Conservation (phyloP, 2,113 vertebrate species). For the Limnothrissa miodon region DNA sequence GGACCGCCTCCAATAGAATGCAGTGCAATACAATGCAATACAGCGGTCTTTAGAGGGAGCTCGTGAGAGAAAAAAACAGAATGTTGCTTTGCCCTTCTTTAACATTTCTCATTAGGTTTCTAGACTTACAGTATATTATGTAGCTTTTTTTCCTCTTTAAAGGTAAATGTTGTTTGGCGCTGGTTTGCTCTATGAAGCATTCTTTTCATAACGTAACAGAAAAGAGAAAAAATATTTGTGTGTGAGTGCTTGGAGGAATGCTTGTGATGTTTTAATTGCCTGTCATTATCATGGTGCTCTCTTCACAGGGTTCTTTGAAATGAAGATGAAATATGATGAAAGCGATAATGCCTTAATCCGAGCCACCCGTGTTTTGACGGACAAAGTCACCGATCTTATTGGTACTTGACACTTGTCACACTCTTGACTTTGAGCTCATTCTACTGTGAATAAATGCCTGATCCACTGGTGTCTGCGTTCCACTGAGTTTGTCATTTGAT, state of each 20-base stretch:
- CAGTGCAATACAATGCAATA: no score
- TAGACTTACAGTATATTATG: not conserved
- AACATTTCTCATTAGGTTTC: not conserved
- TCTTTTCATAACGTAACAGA: no score
- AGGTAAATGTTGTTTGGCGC: no score
- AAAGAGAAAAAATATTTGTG: no score
- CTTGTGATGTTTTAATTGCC: not conserved
- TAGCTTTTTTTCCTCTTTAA: not conserved
- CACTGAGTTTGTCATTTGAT: not conserved
- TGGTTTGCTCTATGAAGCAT: no score
- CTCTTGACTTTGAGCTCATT: not conserved
- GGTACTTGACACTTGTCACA: constrained; percentile 63
- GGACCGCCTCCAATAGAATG: no score
- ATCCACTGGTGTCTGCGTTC: not conserved
- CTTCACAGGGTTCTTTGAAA: constrained; percentile 89
- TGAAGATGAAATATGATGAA: constrained; percentile 99
- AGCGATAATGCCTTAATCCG: constrained; percentile 90
- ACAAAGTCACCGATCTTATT: constrained; percentile 87
- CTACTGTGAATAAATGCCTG: not conserved
- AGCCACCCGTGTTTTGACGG: constrained; percentile 85
- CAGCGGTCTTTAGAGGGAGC: no score
- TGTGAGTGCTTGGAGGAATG: no score
- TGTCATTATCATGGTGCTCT: not conserved
- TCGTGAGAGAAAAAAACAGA: no score
- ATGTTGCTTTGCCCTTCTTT: no score